Base-by-base conservation (phyloP, 2,888 invertebrate species). In the Andrena trimmerana region DNA sequence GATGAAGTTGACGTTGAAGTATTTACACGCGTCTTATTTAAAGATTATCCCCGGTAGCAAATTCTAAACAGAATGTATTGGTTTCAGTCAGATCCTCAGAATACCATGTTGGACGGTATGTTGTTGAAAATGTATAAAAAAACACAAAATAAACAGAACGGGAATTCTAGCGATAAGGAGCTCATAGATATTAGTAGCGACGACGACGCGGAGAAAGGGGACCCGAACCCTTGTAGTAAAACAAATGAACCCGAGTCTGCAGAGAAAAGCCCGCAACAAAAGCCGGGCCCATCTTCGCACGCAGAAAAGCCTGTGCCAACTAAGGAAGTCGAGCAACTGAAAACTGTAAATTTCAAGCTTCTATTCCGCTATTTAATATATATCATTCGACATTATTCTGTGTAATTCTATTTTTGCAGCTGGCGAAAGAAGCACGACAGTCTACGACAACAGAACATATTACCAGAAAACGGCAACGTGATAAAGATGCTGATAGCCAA, bases 181-280 rank as follows among this genome's bases (percentile, higher is more conserved):
- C 94, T 97, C 71, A 96, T 97, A 89, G 97, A 97, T 91, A 97
- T 97, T 86, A 97, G 97, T 91, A 97, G 97, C 92, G 97, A 97
- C 90, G 97, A 97, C 89, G 94, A 94, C 16, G 85, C 77, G 0
- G 70, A 54, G 7, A 88, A 88, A 54, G 42, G 20, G 0, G 87
- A 87, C 0, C 67, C 71, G 6, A 88, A 89, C n/a, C 33, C 48
- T 52, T 48, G 52, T n/a, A 79, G 72, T 10, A 79, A 86, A 8
- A 24, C 24, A 29, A 80, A 81, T 29, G 72, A 83, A 65, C 10
- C 65, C 0, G 77, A 80, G 2, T 0, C 54, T 33, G 7, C 52
- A 0, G 60, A 70, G 33, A 78, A 79, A 10, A 62, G 7, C 57
- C 1, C 33, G 65, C 80, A 76, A 20, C 36, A 83, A 16, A 76